Evolutionary conservation across 2,797 vertebrate genomes (phyloP).

Genomic region (Malurus leucopterus): DNA sequence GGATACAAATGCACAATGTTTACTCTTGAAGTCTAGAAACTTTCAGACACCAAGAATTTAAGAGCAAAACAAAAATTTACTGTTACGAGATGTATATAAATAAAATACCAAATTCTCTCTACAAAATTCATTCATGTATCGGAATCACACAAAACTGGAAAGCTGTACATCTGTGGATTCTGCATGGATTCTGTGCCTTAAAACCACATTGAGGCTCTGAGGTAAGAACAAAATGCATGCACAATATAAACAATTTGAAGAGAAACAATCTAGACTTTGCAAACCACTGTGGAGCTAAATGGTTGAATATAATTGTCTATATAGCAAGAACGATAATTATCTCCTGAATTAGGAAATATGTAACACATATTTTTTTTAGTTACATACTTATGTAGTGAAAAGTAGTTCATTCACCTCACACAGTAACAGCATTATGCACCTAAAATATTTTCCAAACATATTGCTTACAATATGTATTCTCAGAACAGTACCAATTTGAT

Average conservation of each 20-base stretch:
- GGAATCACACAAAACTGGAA: not conserved
- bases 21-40: not conserved
- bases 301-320: not conserved
- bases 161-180: not conserved
- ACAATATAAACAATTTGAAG: not conserved
- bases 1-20: not conserved
- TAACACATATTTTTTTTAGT: not conserved
- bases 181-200: not conserved
- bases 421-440: not conserved
- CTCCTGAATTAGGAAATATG: not conserved
- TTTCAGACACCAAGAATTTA: not conserved
- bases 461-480: not conserved
- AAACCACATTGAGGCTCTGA: not conserved
- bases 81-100: not conserved
- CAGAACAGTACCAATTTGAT: not conserved
- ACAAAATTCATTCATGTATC: not conserved
- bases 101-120: not conserved
- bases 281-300: not conserved
- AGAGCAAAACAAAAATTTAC: not conserved
- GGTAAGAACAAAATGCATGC: not conserved
- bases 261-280: not conserved
- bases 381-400: not conserved
- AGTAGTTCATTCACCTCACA: not conserved
- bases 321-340: not conserved
- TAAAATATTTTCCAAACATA: not conserved